Percentiles rank a stretch among this genome's conserved stretches.
Evolutionary conservation across 2,888 invertebrate genomes (phyloP).

Genomic region (Lingula anatina): DNA sequence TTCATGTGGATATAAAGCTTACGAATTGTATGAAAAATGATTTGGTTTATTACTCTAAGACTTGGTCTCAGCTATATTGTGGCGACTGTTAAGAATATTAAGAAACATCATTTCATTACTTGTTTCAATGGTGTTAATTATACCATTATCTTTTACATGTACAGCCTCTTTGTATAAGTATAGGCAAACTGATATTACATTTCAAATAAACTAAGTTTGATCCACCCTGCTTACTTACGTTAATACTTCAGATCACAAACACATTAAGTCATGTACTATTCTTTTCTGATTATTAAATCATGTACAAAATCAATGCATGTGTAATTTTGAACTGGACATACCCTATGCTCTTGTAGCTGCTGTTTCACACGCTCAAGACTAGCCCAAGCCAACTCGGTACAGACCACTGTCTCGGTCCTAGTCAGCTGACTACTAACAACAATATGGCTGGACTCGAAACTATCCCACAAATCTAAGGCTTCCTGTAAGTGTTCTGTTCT

Average conservation of each 20-base stretch:
- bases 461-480: conserved; percentile 24
- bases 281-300: too few relatives aligned
- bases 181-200: too few relatives aligned
- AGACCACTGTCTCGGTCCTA: conserved; percentile 20
- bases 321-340: too few relatives aligned
- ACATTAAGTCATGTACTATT: too few relatives aligned
- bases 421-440: conserved; percentile 25
- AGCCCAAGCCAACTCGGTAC: conserved; percentile 20
- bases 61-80: conserved; percentile 28
- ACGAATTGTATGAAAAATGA: too few relatives aligned
- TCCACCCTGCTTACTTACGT: too few relatives aligned
- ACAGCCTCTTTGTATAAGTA: too few relatives aligned
- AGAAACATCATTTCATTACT: conserved; percentile 62
- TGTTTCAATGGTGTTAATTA: conserved; percentile 6
- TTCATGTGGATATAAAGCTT: too few relatives aligned
- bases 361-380: conserved; percentile 25
- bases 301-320: too few relatives aligned
- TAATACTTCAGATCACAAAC: too few relatives aligned
- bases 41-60: conserved; percentile 29
- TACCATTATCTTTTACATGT: conserved; percentile 17
- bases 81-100: conserved; percentile 28
- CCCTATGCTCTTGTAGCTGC: too few relatives aligned
- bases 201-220: too few relatives aligned
- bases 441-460: conserved; percentile 25
- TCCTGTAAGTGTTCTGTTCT: conserved; percentile 21